These are phyloP conservation scores for Tenthredo amoena DNA, from an alignment of 2,888 invertebrate genomes.

Conservation along the genomic window DNA sequence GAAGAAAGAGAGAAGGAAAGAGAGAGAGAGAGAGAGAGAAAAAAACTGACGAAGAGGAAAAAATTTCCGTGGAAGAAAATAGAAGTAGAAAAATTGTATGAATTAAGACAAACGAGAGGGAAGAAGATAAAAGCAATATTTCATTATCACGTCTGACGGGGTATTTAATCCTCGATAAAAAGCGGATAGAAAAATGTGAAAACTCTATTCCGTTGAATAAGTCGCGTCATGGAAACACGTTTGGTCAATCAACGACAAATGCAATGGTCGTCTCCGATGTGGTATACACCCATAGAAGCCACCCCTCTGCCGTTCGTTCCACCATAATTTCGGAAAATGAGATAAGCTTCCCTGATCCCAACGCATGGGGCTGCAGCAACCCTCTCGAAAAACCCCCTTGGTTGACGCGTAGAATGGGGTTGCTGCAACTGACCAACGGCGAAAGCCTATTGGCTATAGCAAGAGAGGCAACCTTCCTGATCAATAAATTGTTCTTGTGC, in stretches of 20 bases:
- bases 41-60: background rate
- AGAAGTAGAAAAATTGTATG: slow-evolving; percentile 30
- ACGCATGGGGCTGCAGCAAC: slow-evolving; percentile 59
- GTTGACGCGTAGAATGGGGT: slow-evolving; percentile 61
- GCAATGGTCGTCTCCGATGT: slow-evolving; percentile 64
- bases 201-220: slow-evolving; percentile 7
- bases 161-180: background rate
- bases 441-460: slow-evolving; percentile 69
- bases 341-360: slow-evolving; percentile 69
- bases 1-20: background rate
- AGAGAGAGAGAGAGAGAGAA: background rate
- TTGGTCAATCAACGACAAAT: slow-evolving; percentile 42
- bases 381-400: slow-evolving; percentile 59
- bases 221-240: slow-evolving; percentile 33
- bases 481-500: slow-evolving; percentile 75
- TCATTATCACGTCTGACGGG: background rate
- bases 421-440: slow-evolving; percentile 60
- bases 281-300: slow-evolving; percentile 9
- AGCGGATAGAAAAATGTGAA: background rate
- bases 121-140: slow-evolving; percentile 21
- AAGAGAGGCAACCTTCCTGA: slow-evolving; percentile 62
- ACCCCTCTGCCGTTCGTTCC: slow-evolving; percentile 70
- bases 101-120: slow-evolving; percentile 16
- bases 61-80: background rate
- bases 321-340: slow-evolving; percentile 75